phyloP scores from a whole-genome alignment of 2,113 vertebrate genomes.

The Sinocyclocheilus anshuiensis region DNA sequence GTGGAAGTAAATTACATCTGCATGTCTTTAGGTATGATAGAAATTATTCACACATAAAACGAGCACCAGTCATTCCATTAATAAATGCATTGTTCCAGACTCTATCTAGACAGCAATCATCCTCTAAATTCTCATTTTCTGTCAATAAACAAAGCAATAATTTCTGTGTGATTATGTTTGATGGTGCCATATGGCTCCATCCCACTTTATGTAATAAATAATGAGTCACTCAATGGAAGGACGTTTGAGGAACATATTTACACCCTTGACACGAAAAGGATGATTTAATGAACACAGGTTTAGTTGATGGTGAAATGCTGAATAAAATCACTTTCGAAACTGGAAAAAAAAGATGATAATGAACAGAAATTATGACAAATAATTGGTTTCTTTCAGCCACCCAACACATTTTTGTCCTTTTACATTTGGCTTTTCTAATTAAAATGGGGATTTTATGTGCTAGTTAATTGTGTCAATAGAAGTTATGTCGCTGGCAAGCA shows the following conservation, averaged over 20 bases:
- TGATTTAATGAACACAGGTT: constrained; percentile 62
- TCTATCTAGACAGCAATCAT: constrained; percentile 38
- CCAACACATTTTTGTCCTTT: constrained; percentile 42
- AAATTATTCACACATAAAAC: constrained; percentile 12
- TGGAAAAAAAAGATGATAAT: constrained; percentile 66
- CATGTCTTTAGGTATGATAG: not conserved
- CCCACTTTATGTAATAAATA: constrained; percentile 47
- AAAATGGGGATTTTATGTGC: constrained; percentile 76
- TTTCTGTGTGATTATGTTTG: constrained; percentile 57
- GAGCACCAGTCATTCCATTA: constrained; percentile 21
- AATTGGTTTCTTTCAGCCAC: constrained; percentile 64
- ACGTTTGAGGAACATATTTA: constrained; percentile 30
- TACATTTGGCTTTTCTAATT: constrained; percentile 78
- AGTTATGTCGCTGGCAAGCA: constrained; percentile 70
- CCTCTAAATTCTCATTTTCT: constrained; percentile 50
- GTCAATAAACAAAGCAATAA: constrained; percentile 55
- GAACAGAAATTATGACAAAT: constrained; percentile 74
- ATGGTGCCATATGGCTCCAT: constrained; percentile 57
- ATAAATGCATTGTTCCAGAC: constrained; percentile 41
- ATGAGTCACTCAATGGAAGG: constrained; percentile 46
- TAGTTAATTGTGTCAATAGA: constrained; percentile 81
- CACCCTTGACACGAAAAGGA: constrained; percentile 28
- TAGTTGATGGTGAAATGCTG: constrained; percentile 60
- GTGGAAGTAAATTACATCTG: constrained; percentile 3
- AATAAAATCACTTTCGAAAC: constrained; percentile 65